Conservation (phyloP, 2,113 vertebrate genomes). For the Camelus bactrianus region DNA sequence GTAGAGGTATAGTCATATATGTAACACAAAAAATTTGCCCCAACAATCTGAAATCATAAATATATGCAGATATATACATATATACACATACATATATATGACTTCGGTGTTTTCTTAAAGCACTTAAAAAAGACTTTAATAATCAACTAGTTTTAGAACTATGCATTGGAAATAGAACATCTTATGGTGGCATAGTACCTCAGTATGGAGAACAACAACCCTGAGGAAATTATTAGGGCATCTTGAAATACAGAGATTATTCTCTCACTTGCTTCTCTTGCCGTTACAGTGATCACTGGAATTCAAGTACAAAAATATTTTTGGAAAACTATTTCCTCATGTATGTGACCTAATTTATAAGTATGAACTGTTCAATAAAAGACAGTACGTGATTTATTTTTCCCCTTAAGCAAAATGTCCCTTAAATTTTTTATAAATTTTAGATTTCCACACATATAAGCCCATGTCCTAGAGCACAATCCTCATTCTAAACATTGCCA, state of each 20-base stretch:
- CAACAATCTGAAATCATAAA: background rate
- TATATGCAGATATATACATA: background rate
- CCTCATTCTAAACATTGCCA: constrained; percentile 46
- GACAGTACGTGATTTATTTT: constrained; percentile 57
- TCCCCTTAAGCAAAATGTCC: constrained; percentile 29
- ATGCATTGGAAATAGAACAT: background rate
- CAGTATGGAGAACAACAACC: background rate
- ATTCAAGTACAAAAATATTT: constrained; percentile 8
- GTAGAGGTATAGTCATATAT: background rate
- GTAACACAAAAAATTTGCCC: background rate
- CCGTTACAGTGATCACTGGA: background rate
- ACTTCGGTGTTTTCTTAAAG: background rate
- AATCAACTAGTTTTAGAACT: background rate
- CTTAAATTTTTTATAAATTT: constrained; percentile 67
- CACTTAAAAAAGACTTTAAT: background rate
- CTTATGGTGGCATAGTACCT: background rate
- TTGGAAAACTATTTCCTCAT: background rate
- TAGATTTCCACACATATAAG: constrained; percentile 48
- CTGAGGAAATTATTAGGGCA: background rate
- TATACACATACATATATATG: background rate
- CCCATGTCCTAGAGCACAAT: constrained; percentile 23
- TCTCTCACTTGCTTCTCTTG: background rate
- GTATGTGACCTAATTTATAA: constrained; percentile 57
- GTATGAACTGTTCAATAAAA: background rate
- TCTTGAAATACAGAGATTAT: background rate